A percentile compares a stretch with the other conserved stretches of the same genome.
phyloP scores from a whole-genome alignment of 2,888 invertebrate species.

The Pammene aurita region DNA sequence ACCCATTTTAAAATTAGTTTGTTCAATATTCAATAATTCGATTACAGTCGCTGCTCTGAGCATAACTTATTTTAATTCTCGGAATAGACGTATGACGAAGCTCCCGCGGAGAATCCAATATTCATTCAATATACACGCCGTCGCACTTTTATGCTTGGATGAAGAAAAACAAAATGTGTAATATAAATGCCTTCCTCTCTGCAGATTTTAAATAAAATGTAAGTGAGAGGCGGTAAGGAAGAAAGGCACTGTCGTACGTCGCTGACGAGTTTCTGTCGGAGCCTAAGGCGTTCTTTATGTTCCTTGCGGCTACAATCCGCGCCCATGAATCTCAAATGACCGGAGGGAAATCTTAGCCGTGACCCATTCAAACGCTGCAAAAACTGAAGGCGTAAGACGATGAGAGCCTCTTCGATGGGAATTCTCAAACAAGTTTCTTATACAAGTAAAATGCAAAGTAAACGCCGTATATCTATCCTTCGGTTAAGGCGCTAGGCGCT shows the following conservation, averaged over 20 bases:
- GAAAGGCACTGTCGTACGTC: constrained; percentile 64
- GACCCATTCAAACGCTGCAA: constrained; percentile 77
- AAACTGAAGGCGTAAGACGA: constrained; percentile 56
- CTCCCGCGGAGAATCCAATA: constrained; percentile 37
- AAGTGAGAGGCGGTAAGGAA: constrained; percentile 62
- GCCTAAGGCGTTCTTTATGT: constrained; percentile 80
- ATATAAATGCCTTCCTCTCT: constrained; percentile 55
- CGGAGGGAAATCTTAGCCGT: constrained; percentile 83
- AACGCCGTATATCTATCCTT: constrained; percentile 23
- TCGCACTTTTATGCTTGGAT: constrained; percentile 49
- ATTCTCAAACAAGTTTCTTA: constrained; percentile 44
- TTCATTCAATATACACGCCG: constrained; percentile 46
- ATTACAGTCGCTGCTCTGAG: constrained; percentile 7
- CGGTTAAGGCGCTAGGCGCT: too few relatives aligned
- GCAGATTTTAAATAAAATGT: constrained; percentile 65
- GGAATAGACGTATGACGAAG: constrained; percentile 27
- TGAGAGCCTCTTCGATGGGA: constrained; percentile 50
- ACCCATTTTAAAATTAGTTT: too few relatives aligned
- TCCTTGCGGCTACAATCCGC: constrained; percentile 79
- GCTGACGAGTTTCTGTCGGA: constrained; percentile 71
- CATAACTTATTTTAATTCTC: constrained; percentile 31
- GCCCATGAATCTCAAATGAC: constrained; percentile 83
- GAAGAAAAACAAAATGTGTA: constrained; percentile 54
- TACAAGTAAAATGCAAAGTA: constrained; percentile 24
- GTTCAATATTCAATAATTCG: too few relatives aligned